Conservation (phyloP, 2,113 vertebrate genomes). For the Psephotus haematonotus region DNA sequence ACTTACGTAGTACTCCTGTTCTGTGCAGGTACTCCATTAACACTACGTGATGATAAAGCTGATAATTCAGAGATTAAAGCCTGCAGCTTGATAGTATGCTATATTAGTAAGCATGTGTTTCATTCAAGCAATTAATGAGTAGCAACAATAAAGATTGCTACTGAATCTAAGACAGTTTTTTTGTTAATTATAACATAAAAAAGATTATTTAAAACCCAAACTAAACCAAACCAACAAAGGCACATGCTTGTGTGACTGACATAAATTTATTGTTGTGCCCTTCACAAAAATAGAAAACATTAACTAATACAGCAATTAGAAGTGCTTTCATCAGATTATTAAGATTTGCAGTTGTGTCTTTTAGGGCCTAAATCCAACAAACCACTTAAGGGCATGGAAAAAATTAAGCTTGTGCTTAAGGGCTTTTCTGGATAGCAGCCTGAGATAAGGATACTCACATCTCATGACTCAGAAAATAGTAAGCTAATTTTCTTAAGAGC, state of each 20-base stretch:
- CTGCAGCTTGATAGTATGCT: neutral
- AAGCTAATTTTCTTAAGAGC: slow-evolving; percentile 13
- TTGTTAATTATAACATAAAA: neutral
- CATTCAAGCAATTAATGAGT: neutral
- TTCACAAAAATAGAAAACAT: neutral
- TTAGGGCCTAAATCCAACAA: slow-evolving; percentile 21
- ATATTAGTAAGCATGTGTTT: neutral
- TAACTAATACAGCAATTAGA: neutral
- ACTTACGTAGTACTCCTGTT: neutral
- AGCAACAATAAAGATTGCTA: neutral
- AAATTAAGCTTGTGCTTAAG: slow-evolving; percentile 3
- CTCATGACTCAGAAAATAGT: neutral
- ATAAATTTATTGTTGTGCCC: neutral
- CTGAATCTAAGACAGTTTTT: neutral
- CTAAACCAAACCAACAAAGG: neutral
- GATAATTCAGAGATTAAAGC: neutral
- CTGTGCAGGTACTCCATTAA: neutral
- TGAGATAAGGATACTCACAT: neutral
- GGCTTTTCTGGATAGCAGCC: slow-evolving; percentile 39
- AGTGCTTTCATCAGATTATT: neutral
- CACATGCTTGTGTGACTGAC: neutral
- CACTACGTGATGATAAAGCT: neutral
- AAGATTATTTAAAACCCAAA: neutral
- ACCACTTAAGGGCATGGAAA: neutral
- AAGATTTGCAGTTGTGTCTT: slow-evolving; percentile 23